Percentiles rank a stretch among this genome's conserved stretches.
phyloP scores from a whole-genome alignment of 1,140 invertebrate genomes.

The Tetranychus cinnabarinus region DNA sequence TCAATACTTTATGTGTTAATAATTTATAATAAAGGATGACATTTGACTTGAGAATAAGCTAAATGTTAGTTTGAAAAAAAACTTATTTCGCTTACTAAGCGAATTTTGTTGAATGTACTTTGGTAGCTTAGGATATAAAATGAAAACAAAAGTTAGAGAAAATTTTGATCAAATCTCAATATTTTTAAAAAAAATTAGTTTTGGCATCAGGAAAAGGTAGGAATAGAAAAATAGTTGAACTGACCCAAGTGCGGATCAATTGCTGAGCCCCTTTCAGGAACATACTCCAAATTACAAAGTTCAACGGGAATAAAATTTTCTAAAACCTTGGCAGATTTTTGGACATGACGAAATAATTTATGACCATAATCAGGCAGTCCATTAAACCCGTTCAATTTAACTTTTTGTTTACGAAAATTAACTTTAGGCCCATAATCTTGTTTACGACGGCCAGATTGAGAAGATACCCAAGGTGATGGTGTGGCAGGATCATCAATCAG shows the following conservation, averaged over 20 bases:
- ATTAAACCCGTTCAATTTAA: constrained; percentile 47
- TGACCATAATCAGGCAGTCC: constrained; percentile 66
- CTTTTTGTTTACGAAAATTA: constrained; percentile 84
- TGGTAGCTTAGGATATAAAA: too few species aligned
- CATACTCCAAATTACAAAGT: constrained; percentile 87
- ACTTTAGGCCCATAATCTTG: constrained; percentile 93
- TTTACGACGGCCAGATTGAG: constrained; percentile 84
- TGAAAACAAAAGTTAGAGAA: too few species aligned
- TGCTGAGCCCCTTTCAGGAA: constrained; percentile 54
- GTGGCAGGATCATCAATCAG: constrained; percentile 34
- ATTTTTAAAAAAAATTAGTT: too few species aligned
- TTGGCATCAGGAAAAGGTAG: constrained; percentile 78
- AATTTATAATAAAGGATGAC: too few species aligned
- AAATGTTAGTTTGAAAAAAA: too few species aligned
- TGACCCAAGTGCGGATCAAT: constrained; percentile 81
- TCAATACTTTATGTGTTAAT: too few species aligned
- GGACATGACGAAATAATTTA: constrained; percentile 56
- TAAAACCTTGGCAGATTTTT: not conserved
- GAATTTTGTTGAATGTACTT: too few species aligned
- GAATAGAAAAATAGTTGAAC: constrained; percentile 66
- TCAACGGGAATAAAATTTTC: constrained; percentile 69
- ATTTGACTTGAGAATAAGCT: too few species aligned
- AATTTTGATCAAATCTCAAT: too few species aligned
- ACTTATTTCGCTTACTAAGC: too few species aligned
- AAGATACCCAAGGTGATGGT: constrained; percentile 50